Conservation (phyloP, 2,888 invertebrate genomes). For the Lithophane ornitopus region DNA sequence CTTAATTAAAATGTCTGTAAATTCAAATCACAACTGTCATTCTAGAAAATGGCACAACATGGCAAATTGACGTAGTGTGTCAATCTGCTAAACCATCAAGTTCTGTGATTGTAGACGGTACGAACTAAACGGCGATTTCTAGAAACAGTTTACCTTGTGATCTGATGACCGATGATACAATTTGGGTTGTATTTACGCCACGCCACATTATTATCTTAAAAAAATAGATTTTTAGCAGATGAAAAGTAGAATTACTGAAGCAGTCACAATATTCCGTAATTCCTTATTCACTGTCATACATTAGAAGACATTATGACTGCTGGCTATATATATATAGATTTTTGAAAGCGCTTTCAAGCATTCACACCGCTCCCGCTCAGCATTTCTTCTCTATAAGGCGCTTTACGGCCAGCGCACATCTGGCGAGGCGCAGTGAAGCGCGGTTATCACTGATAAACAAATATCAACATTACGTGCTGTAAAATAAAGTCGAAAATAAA, state of each 20-base stretch:
- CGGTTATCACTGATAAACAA: slow-evolving; percentile 2
- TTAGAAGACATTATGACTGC: slow-evolving; percentile 2
- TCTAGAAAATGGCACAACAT: not conserved
- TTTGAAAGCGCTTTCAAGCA: slow-evolving; percentile 21
- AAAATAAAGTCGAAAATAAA: slow-evolving; percentile 29
- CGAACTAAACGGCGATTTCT: not conserved
- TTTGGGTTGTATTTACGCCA: not conserved
- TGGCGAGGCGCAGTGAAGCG: not conserved
- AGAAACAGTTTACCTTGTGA: slow-evolving; percentile 3
- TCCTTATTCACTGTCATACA: not conserved
- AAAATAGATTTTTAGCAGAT: not conserved
- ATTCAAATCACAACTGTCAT: not conserved
- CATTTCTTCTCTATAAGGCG: slow-evolving; percentile 50
- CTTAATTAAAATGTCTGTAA: not conserved
- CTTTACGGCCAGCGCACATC: slow-evolving; percentile 10
- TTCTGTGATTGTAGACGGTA: not conserved
- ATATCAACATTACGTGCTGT: not conserved
- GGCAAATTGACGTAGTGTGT: not conserved
- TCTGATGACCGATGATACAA: not conserved
- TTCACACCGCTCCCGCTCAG: slow-evolving; percentile 22
- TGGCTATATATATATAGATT: not conserved
- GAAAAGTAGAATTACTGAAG: not conserved
- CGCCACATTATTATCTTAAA: too few relatives aligned
- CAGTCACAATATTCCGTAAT: slow-evolving; percentile 12
- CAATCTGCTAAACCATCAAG: not conserved